Evolutionary conservation across 2,797 vertebrate species (phyloP).

Genomic region (Ataeniobius toweri): DNA sequence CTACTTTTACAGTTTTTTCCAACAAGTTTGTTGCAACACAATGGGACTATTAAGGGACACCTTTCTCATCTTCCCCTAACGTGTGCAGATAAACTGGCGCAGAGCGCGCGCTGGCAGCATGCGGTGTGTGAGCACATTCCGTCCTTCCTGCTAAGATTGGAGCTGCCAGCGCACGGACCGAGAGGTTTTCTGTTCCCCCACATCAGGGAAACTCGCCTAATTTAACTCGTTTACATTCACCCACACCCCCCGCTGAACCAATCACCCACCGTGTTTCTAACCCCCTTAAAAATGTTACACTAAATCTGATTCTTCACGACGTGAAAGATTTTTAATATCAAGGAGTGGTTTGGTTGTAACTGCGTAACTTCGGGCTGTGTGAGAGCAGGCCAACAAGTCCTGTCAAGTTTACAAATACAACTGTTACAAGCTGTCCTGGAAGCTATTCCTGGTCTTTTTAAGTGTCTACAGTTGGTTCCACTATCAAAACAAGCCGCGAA

Average conservation of each 20-base stretch:
- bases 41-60: neutral
- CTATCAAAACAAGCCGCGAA: slow-evolving; percentile 2
- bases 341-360: slow-evolving; percentile 31
- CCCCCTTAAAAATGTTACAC: neutral
- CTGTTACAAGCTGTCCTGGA: neutral
- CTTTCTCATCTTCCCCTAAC: neutral
- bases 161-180: slow-evolving; percentile 63
- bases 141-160: slow-evolving; percentile 73
- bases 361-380: slow-evolving; percentile 32
- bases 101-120: slow-evolving; percentile 30
- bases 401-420: slow-evolving; percentile 42
- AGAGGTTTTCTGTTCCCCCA: slow-evolving; percentile 68
- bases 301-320: neutral
- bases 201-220: slow-evolving; percentile 55
- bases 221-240: slow-evolving; percentile 41
- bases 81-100: slow-evolving; percentile 1
- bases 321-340: slow-evolving; percentile 33
- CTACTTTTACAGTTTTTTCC: neutral
- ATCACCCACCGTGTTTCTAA: neutral
- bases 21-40: neutral
- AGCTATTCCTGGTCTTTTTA: too few relatives aligned
- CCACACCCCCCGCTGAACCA: neutral
- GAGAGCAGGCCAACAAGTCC: slow-evolving; percentile 43
- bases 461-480: neutral
- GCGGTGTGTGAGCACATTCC: slow-evolving; percentile 75